These are phyloP conservation scores for Amazonetta brasiliensis DNA, from an alignment of 2,797 vertebrate species.

Conservation along the genomic window DNA sequence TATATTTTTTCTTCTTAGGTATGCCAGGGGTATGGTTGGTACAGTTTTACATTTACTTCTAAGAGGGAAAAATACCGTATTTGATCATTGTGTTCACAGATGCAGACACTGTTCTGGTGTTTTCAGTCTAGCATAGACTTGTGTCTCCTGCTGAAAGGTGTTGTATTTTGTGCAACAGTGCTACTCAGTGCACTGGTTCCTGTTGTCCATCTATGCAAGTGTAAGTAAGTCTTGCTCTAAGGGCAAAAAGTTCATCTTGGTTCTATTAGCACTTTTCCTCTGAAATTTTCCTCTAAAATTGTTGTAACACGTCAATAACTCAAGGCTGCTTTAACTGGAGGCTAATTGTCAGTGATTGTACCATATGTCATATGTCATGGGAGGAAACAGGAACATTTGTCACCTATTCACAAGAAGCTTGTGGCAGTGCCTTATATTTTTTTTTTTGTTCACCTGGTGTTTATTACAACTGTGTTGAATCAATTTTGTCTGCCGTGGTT, in stretches of 20 bases:
- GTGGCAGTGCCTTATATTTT: background rate
- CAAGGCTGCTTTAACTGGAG: constrained; percentile 26
- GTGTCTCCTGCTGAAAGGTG: background rate
- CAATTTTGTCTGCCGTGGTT: constrained; percentile 23
- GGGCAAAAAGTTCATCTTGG: background rate
- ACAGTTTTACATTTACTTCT: background rate
- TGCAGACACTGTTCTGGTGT: background rate
- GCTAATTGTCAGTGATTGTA: constrained; percentile 18
- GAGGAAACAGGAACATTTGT: constrained; percentile 38
- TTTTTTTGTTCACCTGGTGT: background rate
- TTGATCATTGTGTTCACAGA: background rate
- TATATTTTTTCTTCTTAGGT: background rate
- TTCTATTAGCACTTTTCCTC: background rate
- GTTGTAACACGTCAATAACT: background rate
- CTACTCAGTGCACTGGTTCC: background rate
- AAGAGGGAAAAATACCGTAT: background rate
- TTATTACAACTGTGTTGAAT: constrained; percentile 45
- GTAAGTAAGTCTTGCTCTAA: background rate
- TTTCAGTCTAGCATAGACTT: background rate
- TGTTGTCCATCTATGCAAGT: background rate
- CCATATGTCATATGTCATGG: constrained; percentile 29
- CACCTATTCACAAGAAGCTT: background rate
- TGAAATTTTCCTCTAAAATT: background rate
- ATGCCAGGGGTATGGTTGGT: background rate
- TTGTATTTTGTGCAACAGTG: background rate